Percentiles rank a stretch among this genome's conserved stretches.
Evolutionary conservation across 2,888 invertebrate genomes (phyloP).

Genomic region (Leuctra nigra): DNA sequence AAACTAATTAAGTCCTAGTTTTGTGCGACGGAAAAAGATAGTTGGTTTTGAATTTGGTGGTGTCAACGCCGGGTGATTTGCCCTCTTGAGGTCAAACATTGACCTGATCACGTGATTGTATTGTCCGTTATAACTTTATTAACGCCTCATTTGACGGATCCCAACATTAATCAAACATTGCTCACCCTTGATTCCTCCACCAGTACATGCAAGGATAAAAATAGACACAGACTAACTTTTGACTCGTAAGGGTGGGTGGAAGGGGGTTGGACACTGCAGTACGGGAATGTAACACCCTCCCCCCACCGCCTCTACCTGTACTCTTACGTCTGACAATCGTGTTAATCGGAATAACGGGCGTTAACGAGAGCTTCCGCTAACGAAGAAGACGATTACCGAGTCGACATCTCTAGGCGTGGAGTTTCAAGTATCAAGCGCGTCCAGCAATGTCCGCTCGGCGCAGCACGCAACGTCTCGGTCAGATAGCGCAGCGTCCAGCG

Average conservation of each 20-base stretch:
- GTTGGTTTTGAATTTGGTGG: too few species aligned
- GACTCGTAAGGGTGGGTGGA: constrained; percentile 8
- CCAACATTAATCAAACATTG: too few species aligned
- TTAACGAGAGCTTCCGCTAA: constrained; percentile 1
- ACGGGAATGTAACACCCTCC: neutral
- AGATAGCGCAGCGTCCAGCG: neutral
- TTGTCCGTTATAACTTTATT: too few species aligned
- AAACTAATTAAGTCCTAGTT: constrained; percentile 12
- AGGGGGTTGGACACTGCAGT: neutral
- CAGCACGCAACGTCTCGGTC: neutral
- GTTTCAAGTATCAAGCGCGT: neutral
- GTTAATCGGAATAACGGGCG: constrained; percentile 1
- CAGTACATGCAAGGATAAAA: constrained; percentile 14
- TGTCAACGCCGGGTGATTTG: too few species aligned
- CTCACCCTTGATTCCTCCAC: neutral
- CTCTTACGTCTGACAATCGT: constrained; percentile 1
- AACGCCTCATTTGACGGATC: too few species aligned
- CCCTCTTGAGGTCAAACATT: too few species aligned
- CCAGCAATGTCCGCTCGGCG: neutral
- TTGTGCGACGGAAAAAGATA: too few species aligned
- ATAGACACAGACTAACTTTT: constrained; percentile 13
- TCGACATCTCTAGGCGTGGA: constrained; percentile 1
- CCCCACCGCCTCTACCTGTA: too few species aligned
- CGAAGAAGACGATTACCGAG: constrained; percentile 9
- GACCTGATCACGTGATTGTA: too few species aligned